These are phyloP conservation scores for Pseudococcus longispinus DNA, from an alignment of 2,888 invertebrate genomes.

Conservation along the genomic window DNA sequence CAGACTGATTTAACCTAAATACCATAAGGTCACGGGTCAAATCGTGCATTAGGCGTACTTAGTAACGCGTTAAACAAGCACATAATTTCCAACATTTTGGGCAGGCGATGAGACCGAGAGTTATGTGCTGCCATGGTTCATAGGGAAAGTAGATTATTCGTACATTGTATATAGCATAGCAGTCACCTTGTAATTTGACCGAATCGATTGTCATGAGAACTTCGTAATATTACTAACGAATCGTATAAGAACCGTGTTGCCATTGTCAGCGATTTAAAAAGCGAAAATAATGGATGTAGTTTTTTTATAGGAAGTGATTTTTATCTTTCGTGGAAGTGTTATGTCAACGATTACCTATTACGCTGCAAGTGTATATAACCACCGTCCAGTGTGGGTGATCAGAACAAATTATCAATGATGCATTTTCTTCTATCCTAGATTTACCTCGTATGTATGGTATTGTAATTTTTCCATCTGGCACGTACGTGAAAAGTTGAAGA, in stretches of 20 bases:
- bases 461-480: neutral
- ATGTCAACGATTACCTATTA: constrained; percentile 26
- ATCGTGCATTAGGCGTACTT: constrained; percentile 42
- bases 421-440: neutral
- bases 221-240: constrained; percentile 14
- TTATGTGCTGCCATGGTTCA: constrained; percentile 28
- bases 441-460: neutral
- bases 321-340: constrained; percentile 30
- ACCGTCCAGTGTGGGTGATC: constrained; percentile 1
- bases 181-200: constrained; percentile 43
- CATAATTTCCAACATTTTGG: constrained; percentile 42
- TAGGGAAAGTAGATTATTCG: constrained; percentile 35
- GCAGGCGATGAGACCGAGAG: constrained; percentile 28
- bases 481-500: neutral
- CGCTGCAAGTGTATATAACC: neutral
- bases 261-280: constrained; percentile 45
- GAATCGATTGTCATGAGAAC: constrained; percentile 45
- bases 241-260: constrained; percentile 32
- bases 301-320: constrained; percentile 38
- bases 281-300: constrained; percentile 33
- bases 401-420: neutral
- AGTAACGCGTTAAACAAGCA: constrained; percentile 37
- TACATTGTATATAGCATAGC: neutral
- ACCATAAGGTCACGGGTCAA: constrained; percentile 34
- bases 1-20: constrained; percentile 39